Evolutionary conservation across 2,888 invertebrate species (phyloP).

Genomic region (Abscondita cerata): DNA sequence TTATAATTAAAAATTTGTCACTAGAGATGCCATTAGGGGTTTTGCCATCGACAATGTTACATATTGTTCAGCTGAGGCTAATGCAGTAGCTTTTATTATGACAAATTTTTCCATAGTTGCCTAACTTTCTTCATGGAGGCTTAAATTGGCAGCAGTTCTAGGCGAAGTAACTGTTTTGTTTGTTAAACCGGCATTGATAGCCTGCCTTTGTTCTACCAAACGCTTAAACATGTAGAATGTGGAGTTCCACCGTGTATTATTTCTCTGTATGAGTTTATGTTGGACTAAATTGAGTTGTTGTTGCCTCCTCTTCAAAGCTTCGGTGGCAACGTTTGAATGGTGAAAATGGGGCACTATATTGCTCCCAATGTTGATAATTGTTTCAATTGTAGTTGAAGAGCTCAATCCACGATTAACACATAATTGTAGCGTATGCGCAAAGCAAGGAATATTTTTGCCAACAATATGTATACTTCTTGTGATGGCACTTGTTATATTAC

Average conservation of each 20-base stretch:
- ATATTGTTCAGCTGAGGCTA: no score
- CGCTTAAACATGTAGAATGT: conserved; percentile 11
- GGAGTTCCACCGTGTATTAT: conserved; percentile 39
- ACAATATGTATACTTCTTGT: conserved; percentile 16
- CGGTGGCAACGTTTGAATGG: conserved; percentile 37
- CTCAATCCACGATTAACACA: conserved; percentile 36
- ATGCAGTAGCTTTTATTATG: no score
- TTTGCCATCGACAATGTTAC: no score
- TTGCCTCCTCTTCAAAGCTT: conserved; percentile 29
- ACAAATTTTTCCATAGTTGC: no score
- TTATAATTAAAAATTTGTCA: no score
- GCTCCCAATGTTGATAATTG: conserved; percentile 33
- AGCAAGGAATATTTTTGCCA: conserved; percentile 39
- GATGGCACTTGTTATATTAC: conserved; percentile 17
- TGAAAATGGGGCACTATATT: conserved; percentile 41
- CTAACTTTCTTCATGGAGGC: no score
- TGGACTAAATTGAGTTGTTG: conserved; percentile 20
- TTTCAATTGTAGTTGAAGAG: background rate
- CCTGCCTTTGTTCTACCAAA: no score
- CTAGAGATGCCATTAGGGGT: no score
- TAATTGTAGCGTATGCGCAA: conserved; percentile 43
- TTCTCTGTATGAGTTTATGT: conserved; percentile 31
- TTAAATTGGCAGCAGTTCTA: no score
- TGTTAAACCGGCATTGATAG: no score
- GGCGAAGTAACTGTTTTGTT: no score